Evolutionary conservation across 2,888 invertebrate genomes (phyloP).

Genomic region (Dusona sp.): DNA sequence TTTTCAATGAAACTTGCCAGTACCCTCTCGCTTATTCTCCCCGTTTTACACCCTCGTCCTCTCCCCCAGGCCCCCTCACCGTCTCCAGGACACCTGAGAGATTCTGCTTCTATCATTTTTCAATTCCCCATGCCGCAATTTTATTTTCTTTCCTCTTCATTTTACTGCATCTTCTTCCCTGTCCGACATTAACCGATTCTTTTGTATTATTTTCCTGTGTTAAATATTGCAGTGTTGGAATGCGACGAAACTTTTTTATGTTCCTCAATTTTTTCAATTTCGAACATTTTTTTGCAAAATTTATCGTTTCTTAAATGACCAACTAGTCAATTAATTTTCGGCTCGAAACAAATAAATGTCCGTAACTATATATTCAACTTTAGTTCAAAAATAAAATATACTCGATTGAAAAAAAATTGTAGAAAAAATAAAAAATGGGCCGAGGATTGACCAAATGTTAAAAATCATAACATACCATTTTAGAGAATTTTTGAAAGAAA

Average conservation of each 20-base stretch:
- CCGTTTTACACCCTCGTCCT: constrained; percentile 3
- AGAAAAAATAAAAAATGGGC: neutral
- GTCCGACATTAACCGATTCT: neutral
- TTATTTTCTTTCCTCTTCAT: constrained; percentile 5
- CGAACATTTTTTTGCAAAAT: neutral
- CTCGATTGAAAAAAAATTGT: neutral
- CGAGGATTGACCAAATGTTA: too few species aligned
- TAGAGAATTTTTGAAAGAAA: too few species aligned
- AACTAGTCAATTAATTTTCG: too few species aligned
- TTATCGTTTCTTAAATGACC: neutral
- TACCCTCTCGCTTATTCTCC: constrained; percentile 31
- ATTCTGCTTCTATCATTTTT: constrained; percentile 57
- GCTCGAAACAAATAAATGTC: neutral
- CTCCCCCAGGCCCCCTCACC: neutral
- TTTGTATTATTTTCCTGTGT: neutral
- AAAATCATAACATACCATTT: too few species aligned
- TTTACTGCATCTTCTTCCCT: neutral
- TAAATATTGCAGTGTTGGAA: neutral
- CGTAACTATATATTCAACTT: too few species aligned
- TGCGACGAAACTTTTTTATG: neutral
- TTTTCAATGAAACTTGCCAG: constrained; percentile 80
- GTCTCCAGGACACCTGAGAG: neutral
- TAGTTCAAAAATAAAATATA: neutral
- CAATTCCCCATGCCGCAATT: constrained; percentile 44
- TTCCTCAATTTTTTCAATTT: neutral